Evolutionary conservation across 2,113 vertebrate genomes (phyloP).

Genomic region (Spea bombifrons): DNA sequence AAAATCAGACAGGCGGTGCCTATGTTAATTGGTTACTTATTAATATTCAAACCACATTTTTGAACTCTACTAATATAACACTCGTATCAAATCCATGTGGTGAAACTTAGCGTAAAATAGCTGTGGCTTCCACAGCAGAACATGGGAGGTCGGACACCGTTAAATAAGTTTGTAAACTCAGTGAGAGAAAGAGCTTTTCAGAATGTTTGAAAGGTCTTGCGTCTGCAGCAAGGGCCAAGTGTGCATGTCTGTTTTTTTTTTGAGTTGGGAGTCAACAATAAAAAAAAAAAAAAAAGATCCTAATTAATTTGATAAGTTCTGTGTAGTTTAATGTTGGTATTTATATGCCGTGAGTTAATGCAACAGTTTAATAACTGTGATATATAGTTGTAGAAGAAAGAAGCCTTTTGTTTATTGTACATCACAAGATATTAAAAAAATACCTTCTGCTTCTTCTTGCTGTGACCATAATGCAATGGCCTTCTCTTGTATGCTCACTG

Average conservation of each 20-base stretch:
- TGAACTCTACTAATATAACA: conserved; percentile 60
- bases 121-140: conserved; percentile 50
- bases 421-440: neutral
- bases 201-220: conserved; percentile 22
- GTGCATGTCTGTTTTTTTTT: conserved; percentile 57
- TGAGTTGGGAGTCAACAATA: conserved; percentile 39
- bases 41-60: conserved; percentile 47
- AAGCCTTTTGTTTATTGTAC: conserved; percentile 33
- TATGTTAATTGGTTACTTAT: conserved; percentile 76
- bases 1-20: conserved; percentile 84
- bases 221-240: conserved; percentile 48
- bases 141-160: conserved; percentile 49
- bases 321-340: conserved; percentile 47
- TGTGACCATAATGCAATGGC: neutral
- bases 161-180: conserved; percentile 42
- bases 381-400: conserved; percentile 25
- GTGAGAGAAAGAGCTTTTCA: conserved; percentile 28
- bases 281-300: neutral
- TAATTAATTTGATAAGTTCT: conserved; percentile 49
- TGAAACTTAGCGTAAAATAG: conserved; percentile 49
- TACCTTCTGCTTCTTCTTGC: neutral
- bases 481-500: conserved; percentile 5
- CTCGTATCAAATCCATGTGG: conserved; percentile 57
- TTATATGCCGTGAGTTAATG: conserved; percentile 43
- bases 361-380: conserved; percentile 32